Evolutionary conservation across 2,888 invertebrate species (phyloP).

Genomic region (Adelognathus sp.): DNA sequence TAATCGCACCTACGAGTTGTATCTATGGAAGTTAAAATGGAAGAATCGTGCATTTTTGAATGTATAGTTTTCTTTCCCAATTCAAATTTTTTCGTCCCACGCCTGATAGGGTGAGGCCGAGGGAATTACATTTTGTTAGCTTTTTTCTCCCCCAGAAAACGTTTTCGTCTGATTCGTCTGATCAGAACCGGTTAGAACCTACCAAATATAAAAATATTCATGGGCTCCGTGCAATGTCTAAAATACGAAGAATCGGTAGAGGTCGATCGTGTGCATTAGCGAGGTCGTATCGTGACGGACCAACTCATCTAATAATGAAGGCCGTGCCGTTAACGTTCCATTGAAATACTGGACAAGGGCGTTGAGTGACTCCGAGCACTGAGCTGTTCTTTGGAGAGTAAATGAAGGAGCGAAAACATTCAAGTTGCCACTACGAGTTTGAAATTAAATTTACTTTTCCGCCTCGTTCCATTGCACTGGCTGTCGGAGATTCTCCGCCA

Average conservation of each 20-base stretch:
- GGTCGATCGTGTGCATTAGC: background rate
- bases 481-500: constrained; percentile 8
- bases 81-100: too few relatives aligned
- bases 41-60: too few relatives aligned
- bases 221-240: background rate
- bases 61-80: too few relatives aligned
- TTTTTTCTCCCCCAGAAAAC: too few relatives aligned
- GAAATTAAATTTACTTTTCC: constrained; percentile 25
- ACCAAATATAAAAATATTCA: too few relatives aligned
- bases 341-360: background rate
- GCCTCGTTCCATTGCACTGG: background rate
- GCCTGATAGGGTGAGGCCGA: too few relatives aligned
- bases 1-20: too few relatives aligned
- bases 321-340: background rate
- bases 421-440: background rate
- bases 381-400: background rate
- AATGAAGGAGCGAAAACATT: background rate
- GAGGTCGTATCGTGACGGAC: background rate
- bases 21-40: too few relatives aligned
- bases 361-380: background rate
- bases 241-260: background rate
- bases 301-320: background rate
- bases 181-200: too few relatives aligned
- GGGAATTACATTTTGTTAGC: too few relatives aligned
- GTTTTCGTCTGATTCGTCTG: too few relatives aligned